Evolutionary conservation across 2,888 invertebrate genomes (phyloP), one percentile per base, ranked within the genome.

Genomic region (Dryobotodes eremita): DNA sequence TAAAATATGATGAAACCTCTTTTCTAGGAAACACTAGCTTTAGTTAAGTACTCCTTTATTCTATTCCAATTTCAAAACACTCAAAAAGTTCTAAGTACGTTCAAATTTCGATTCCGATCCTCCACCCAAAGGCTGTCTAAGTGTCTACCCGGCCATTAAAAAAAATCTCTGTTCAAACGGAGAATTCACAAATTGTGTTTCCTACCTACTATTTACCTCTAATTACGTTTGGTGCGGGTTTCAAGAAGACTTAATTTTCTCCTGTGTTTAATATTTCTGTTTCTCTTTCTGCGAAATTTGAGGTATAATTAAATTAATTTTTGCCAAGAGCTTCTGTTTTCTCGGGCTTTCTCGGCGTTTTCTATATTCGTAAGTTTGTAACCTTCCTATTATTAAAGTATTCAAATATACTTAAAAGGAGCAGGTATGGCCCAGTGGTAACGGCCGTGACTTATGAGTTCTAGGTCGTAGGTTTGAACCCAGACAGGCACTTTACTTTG

Each of bases 241-340:
- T 42, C 42, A 42, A 42, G 42, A 42, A 5, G 42, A 72, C 72
- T 80, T 78, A 53, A 78, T 82, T 84, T 86, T 71, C 73, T 46
- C 15, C 36, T n/a, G 64, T 65, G 71, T 75, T 80, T 82, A 64
- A 80, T 82, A 79, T 84, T 88, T 87, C 68, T 82, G 71, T 82
- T 86, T 72, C 61, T 36, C 13, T 20, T 65, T n/a, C 50, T 31
- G 53, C n/a, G 55, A 61, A 83, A 64, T 77, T 85, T 17, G 50
- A 70, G 77, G 36, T 61, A 36, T 57, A 69, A 73, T 81, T 77
- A 65, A 81, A 71, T 26, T 55, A 13, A 71, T 61, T 64, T 75
- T 26, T 17, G 46, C 17, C 2, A 61, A 46, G 50, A 71, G n/a
- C 2, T 57, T 73, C 31, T 48, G 59, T 46, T 65, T 55, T 57